Evolutionary conservation across 2,113 vertebrate species (phyloP), one percentile per base, ranked within the genome.

Genomic region (Bambusicola thoracicus): DNA sequence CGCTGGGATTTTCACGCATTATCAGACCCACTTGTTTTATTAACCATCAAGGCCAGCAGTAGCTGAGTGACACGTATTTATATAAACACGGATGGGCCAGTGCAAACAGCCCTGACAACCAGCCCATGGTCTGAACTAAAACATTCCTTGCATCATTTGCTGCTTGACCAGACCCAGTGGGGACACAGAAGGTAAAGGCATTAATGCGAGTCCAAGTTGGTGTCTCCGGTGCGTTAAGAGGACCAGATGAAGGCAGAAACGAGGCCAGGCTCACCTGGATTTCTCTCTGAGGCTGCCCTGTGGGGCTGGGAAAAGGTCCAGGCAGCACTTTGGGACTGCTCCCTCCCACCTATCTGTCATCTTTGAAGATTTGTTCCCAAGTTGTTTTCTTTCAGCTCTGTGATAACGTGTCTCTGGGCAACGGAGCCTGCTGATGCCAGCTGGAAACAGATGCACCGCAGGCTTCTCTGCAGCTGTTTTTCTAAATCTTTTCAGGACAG

Each of bases 11-110:
- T 95, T 96, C 95, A 90, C 73, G 62, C 89, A 81, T 94, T 96
- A 85, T 94, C 95, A 88, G 85, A 90, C 83, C 89, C 68, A 43
- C 73, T 96, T 94, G 85, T 96, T 93, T 95, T 84, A 94, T 89
- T 83, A 95, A 75, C 59, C 89, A 91, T 21, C 72, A 36, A 82
- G 92, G 85, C 78, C 17, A 82, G 85, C 81, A 78, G 91, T 40
- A 81, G 82, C 80, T 80, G 85, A 94, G 85, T 95, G 95, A 94
- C 85, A 89, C 0, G 0, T 75, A 68, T 77, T 96, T 95, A 43
- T 75, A 56, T 72, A 94, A 93, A 91, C 79, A 87, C 0, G 48
- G 89, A 94, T 53, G 79, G 94, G 81, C 84, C 85, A 90, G 81
- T 40, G 65, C 49, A 82, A 92, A 77, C 81, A 96, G 89, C 68